Evolutionary conservation across 2,797 vertebrate species (phyloP), one percentile per base, ranked within the genome.

Genomic region (Carapus acus): DNA sequence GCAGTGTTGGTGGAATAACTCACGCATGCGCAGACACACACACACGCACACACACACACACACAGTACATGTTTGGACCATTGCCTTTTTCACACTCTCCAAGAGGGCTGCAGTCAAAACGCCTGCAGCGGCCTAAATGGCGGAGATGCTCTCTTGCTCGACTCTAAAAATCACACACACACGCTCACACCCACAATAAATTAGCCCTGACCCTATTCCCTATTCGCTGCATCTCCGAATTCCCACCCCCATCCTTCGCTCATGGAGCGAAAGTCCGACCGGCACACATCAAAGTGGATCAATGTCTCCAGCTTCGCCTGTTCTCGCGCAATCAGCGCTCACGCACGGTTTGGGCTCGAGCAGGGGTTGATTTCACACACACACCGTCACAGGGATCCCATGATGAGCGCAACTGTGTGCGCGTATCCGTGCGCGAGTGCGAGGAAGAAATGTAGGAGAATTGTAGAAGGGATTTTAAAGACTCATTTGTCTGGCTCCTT

Each of bases 401-500:
- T 69, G 70, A 79, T 55, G 65, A 55, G 59, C 62, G 74, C 66
- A 76, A 58, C 63, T 52, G 56, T 40, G 36, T 27, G 40, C 19
- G 48, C 13, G 40, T 53, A 27, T 17, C 31, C 14, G 36, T 27
- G 40, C 19, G 48, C 13, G 40, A 55, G 29, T 17, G 8, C 14
- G 54, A 36, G 62, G 42, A 39, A 44, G 69, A 63, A 62, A 69
- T 39, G 53, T 49, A 61, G 73, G 67, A 67, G 67, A 76, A 74
- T 82, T 50, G 68, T 80, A 81, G 76, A 81, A 77, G 79, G 75
- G 77, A 76, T 87, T 90, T 87, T 89, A 90, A 86, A 54, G 69
- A 88, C 76, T 87, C 59, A 87, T 90, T 88, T 92, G 86, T 89
- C 87, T 88, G 84, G 81, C 86, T 89, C 88, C 80, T 86, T 93